These are phyloP conservation scores for Pangasius djambal DNA, from an alignment of 2,797 vertebrate genomes.

Conservation along the genomic window DNA sequence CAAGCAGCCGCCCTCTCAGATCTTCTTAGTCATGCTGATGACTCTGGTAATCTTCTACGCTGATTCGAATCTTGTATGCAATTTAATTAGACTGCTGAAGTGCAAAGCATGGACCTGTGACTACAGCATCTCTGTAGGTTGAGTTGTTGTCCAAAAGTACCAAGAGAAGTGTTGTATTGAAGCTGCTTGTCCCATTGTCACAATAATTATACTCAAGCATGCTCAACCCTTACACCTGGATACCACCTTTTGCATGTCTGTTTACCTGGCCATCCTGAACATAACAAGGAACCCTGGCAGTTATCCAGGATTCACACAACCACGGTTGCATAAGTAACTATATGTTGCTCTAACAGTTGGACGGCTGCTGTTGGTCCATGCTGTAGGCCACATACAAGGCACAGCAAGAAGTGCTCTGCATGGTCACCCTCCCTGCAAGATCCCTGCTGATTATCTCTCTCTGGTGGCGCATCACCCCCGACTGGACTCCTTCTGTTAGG, in stretches of 20 bases:
- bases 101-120: background rate
- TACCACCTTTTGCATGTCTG: background rate
- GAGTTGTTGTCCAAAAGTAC: background rate
- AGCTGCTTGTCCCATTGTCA: background rate
- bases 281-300: background rate
- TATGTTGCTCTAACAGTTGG: background rate
- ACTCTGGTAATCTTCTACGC: background rate
- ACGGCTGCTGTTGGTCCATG: background rate
- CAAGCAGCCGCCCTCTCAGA: constrained; percentile 1
- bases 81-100: background rate
- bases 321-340: background rate
- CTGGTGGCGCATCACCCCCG: background rate
- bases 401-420: background rate
- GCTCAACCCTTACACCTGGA: background rate
- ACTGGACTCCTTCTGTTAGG: constrained; percentile 11
- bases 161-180: background rate
- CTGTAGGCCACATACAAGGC: background rate
- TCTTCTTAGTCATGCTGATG: background rate
- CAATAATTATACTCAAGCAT: background rate
- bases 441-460: constrained; percentile 14
- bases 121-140: background rate
- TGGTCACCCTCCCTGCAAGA: background rate
- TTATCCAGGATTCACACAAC: background rate
- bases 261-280: background rate
- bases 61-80: background rate